A percentile compares a stretch with the other conserved stretches of the same genome.
Conservation (phyloP, 2,797 vertebrate species). For the Bradypodion ventrale region DNA sequence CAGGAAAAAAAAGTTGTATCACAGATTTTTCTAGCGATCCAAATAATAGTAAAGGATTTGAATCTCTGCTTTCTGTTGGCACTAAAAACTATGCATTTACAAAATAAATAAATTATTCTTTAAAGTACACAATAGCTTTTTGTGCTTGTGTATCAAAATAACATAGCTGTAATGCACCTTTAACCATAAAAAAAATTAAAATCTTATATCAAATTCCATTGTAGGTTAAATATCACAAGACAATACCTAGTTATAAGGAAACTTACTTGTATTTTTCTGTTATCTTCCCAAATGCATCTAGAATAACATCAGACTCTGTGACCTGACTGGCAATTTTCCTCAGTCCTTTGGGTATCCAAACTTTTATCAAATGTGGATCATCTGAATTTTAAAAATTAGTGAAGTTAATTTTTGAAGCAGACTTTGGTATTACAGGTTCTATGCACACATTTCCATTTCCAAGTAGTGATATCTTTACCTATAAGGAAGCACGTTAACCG, state of each 20-base stretch:
- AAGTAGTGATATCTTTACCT: not conserved
- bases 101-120: not conserved
- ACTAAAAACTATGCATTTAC: not conserved
- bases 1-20: not conserved
- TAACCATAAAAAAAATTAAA: not conserved
- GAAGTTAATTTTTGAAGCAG: not conserved
- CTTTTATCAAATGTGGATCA: not conserved
- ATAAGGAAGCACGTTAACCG: no score
- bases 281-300: conserved; percentile 74
- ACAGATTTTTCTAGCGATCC: not conserved
- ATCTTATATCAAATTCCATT: not conserved
- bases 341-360: conserved; percentile 68
- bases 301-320: conserved; percentile 76
- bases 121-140: not conserved
- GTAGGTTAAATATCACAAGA: not conserved
- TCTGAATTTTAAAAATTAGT: conserved; percentile 51
- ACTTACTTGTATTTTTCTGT: conserved; percentile 76
- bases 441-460: not conserved
- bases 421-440: not conserved
- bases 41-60: not conserved
- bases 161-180: not conserved
- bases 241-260: conserved; percentile 2
- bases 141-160: not conserved
- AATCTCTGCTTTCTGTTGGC: not conserved
- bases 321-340: conserved; percentile 65